Base-by-base conservation (phyloP, 2,888 invertebrate genomes). In the Selenia dentaria region DNA sequence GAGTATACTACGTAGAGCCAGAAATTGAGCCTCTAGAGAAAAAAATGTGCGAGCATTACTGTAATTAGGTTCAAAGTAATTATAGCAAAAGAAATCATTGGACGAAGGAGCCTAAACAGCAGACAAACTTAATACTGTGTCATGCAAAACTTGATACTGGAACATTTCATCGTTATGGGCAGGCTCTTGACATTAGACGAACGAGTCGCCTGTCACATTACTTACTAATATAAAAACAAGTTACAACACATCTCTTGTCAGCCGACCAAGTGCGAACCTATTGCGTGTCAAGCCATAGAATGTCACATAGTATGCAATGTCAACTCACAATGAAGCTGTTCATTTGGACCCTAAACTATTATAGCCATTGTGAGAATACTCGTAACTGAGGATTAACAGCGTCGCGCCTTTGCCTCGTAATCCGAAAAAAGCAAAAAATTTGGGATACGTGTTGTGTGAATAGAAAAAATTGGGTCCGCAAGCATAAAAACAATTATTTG, bases 381-480 rank as follows among this genome's bases (percentile, higher is more conserved):
- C 79, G 78, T 83, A 80, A 83, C 77, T 70, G 67, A 62, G 85
- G 84, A 85, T 86, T 84, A 83, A 78, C 71, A 68, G 59, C 58
- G 80, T 77, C 73, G 77, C 76, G 83, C 82, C 75, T 74, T 65
- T 65, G 70, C 71, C 54, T 43, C 43, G 45, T 48, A 52, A 58
- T 54, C 25, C 29, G 34, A 25, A 6, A 24, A 44, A 39, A 39
- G n/a, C n/a, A 51, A 63, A 57, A 58, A 43, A 57, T 54, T 10
- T 24, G 13, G 11, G 25, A 3, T 9, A 3, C 25, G 10, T 6
- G 8, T 25, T 9, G 10, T 3, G 10, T 4, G 10, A 12, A 12
- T 5, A 27, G 25, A 25, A 22, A 22, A 22, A 22, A 22, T 8
- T n/a, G n/a, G n/a, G n/a, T n/a, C n/a, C n/a, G n/a, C n/a, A n/a